Conservation (phyloP, 2,113 vertebrate genomes). For the Sander lucioperca region DNA sequence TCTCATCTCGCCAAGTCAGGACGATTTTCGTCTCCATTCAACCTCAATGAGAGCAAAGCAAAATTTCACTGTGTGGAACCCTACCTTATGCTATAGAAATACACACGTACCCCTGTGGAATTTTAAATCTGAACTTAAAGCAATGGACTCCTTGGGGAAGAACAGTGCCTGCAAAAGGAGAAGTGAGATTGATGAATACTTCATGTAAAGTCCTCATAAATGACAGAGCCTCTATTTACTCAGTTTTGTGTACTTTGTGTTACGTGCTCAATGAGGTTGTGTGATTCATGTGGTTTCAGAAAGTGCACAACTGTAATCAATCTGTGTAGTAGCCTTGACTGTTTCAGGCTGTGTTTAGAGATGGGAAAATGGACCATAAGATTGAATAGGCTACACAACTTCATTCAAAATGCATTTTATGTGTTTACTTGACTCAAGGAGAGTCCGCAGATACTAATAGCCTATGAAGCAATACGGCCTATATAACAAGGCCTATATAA, state of each 20-base stretch:
- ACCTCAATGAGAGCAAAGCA: too few relatives aligned
- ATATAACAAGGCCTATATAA: too few relatives aligned
- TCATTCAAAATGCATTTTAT: too few relatives aligned
- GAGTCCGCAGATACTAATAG: too few relatives aligned
- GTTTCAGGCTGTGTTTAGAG: neutral
- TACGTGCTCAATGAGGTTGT: neutral
- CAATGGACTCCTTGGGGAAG: conserved; percentile 65
- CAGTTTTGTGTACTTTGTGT: neutral
- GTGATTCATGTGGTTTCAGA: neutral
- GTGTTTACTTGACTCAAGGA: too few relatives aligned
- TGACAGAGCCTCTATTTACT: neutral
- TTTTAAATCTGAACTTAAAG: conserved; percentile 68
- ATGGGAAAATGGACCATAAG: neutral
- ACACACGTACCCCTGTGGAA: conserved; percentile 72
- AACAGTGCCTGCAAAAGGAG: conserved; percentile 53
- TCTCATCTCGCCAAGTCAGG: too few relatives aligned
- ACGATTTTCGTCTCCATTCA: too few relatives aligned
- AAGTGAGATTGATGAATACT: neutral
- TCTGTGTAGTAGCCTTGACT: too few relatives aligned
- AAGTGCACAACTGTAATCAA: neutral
- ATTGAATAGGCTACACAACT: too few relatives aligned
- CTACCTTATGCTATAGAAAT: neutral
- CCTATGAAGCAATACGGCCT: too few relatives aligned
- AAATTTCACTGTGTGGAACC: too few relatives aligned
- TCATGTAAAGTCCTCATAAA: neutral